A percentile compares a stretch with the other conserved stretches of the same genome.
These are phyloP conservation scores for Heliconius himera DNA, from an alignment of 1,140 invertebrate genomes.

Conservation along the genomic window DNA sequence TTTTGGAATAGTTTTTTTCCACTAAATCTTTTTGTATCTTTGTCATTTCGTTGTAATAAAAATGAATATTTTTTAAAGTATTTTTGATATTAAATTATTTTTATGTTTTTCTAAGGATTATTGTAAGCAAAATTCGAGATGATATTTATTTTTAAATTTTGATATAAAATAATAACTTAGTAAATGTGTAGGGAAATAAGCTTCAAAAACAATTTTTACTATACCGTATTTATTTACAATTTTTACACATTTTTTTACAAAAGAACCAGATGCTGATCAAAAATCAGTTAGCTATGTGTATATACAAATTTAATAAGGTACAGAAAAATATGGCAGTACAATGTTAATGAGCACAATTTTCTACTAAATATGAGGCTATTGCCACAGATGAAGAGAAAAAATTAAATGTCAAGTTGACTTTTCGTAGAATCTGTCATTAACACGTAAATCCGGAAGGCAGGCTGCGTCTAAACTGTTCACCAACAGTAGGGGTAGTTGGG, in stretches of 20 bases:
- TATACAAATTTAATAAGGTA: slow-evolving; percentile 52
- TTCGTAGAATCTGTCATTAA: slow-evolving; percentile 50
- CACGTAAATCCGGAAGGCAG: slow-evolving; percentile 35
- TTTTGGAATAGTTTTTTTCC: no score
- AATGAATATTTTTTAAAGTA: no score
- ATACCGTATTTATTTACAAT: slow-evolving; percentile 63
- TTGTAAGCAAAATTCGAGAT: no score
- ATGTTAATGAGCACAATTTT: slow-evolving; percentile 44
- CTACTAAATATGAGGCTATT: slow-evolving; percentile 32
- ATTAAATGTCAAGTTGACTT: slow-evolving; percentile 28
- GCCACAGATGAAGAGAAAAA: background rate
- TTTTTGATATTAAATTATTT: no score
- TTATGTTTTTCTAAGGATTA: no score
- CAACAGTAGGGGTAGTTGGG: slow-evolving; percentile 84
- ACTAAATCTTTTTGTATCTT: no score
- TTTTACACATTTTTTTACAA: slow-evolving; percentile 56
- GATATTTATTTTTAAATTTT: no score
- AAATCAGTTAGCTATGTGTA: slow-evolving; percentile 40
- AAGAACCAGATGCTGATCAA: slow-evolving; percentile 54
- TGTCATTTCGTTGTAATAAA: no score
- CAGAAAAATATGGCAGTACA: slow-evolving; percentile 59
- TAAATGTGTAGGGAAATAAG: background rate
- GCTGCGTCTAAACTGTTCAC: slow-evolving; percentile 55
- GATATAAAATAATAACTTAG: no score
- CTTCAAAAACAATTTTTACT: slow-evolving; percentile 19